Percentiles rank a stretch among this genome's conserved stretches.
Conservation (phyloP, 2,113 vertebrate genomes). For the Pedetes capensis region DNA sequence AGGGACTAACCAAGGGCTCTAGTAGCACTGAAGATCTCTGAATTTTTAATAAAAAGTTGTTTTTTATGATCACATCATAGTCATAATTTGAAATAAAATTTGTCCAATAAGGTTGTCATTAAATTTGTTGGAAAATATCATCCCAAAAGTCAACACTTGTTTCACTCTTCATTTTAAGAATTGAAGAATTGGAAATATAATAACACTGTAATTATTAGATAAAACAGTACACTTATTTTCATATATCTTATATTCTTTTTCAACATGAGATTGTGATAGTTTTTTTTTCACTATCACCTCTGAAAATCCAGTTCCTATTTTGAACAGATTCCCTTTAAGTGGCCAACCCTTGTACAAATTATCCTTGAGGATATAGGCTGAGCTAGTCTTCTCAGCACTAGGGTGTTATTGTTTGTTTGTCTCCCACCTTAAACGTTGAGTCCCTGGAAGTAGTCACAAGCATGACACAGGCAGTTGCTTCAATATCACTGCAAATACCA, state of each 20-base stretch:
- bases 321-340: not conserved
- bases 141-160: not conserved
- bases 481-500: not conserved
- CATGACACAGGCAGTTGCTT: not conserved
- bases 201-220: not conserved
- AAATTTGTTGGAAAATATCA: slow-evolving; percentile 1
- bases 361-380: not conserved
- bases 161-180: slow-evolving; percentile 25
- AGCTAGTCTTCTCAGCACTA: not conserved
- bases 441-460: not conserved
- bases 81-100: slow-evolving; percentile 34
- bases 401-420: not conserved
- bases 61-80: not conserved
- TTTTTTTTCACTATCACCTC: not conserved
- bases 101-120: not conserved
- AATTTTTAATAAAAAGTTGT: not conserved
- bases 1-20: not conserved
- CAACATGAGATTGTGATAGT: not conserved
- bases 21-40: not conserved
- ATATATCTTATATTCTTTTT: not conserved
- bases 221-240: not conserved
- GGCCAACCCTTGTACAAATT: not conserved
- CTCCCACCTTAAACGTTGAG: not conserved
- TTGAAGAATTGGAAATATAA: slow-evolving; percentile 16
- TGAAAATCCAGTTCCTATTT: not conserved